Percentiles rank a stretch among this genome's conserved stretches.
These are phyloP conservation scores for Eumeta japonica DNA, from an alignment of 1,140 invertebrate species.

Conservation along the genomic window DNA sequence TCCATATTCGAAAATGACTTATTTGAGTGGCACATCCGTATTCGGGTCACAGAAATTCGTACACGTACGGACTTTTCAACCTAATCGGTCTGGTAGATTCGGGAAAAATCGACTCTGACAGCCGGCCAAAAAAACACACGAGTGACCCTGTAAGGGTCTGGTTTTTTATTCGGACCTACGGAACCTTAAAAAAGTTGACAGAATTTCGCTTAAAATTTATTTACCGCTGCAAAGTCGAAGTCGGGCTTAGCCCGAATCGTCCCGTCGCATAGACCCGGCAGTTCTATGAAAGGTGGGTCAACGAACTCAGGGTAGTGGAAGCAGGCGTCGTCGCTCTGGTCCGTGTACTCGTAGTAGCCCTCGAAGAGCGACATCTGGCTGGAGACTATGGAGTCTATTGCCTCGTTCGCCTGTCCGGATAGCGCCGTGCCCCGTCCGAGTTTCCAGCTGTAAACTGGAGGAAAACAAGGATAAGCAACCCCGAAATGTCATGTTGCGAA, in stretches of 20 bases:
- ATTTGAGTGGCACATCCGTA: too few relatives aligned
- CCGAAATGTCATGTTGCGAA: background rate
- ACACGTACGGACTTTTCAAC: too few relatives aligned
- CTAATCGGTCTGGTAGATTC: too few relatives aligned
- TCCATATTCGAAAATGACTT: too few relatives aligned
- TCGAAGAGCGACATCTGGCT: constrained; percentile 25
- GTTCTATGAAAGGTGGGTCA: constrained; percentile 16
- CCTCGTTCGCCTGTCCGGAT: constrained; percentile 16
- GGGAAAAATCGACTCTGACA: too few relatives aligned
- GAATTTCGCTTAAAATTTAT: too few relatives aligned
- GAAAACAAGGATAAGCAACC: constrained; percentile 1
- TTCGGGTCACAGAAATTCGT: too few relatives aligned
- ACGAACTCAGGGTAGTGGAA: constrained; percentile 41
- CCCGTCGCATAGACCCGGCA: constrained; percentile 30
- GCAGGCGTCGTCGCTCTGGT: constrained; percentile 28
- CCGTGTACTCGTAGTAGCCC: constrained; percentile 28
- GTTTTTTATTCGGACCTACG: too few relatives aligned
- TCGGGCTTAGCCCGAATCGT: constrained; percentile 25
- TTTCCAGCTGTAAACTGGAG: constrained; percentile 44
- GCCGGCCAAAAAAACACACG: too few relatives aligned
- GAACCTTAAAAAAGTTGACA: too few relatives aligned
- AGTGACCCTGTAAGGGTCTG: too few relatives aligned
- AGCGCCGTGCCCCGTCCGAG: constrained; percentile 25
- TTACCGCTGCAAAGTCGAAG: constrained; percentile 29
- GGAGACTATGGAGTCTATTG: constrained; percentile 22